A percentile compares a stretch with the other conserved stretches of the same genome.
Evolutionary conservation across 37 sponge, comb jelly and placozoan species (phyloP).

Genomic region (Theonella swinhoei): DNA sequence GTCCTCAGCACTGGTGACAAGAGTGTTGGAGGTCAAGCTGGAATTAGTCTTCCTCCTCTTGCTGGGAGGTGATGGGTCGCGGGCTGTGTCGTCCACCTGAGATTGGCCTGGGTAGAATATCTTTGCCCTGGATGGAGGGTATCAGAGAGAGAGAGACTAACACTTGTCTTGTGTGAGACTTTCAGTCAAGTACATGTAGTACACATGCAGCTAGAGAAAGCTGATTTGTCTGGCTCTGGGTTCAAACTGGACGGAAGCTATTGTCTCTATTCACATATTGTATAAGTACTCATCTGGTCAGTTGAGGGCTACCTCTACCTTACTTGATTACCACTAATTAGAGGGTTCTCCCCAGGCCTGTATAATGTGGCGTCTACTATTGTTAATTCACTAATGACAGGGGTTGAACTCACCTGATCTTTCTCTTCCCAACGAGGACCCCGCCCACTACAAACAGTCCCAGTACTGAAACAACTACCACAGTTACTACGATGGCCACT

Average conservation of each 20-base stretch:
- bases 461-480: conserved; percentile 1
- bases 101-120: background rate
- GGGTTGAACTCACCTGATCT: background rate
- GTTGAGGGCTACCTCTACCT: too few species aligned
- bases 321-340: too few species aligned
- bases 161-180: too few species aligned
- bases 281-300: too few species aligned
- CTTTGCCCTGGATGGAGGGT: background rate
- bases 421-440: conserved; percentile 2
- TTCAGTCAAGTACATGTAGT: too few species aligned
- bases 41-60: background rate
- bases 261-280: too few species aligned
- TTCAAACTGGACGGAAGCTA: too few species aligned
- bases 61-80: background rate
- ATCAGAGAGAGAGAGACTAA: background rate
- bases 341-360: too few species aligned
- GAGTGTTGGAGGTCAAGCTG: background rate
- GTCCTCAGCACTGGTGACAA: background rate
- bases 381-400: too few species aligned
- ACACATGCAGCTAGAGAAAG: too few species aligned
- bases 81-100: background rate
- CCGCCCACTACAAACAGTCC: conserved; percentile 8
- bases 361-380: too few species aligned
- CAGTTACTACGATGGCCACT: background rate
- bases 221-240: too few species aligned